These are phyloP conservation scores for Pygocentrus nattereri DNA, from an alignment of 2,797 vertebrate species.

Conservation along the genomic window DNA sequence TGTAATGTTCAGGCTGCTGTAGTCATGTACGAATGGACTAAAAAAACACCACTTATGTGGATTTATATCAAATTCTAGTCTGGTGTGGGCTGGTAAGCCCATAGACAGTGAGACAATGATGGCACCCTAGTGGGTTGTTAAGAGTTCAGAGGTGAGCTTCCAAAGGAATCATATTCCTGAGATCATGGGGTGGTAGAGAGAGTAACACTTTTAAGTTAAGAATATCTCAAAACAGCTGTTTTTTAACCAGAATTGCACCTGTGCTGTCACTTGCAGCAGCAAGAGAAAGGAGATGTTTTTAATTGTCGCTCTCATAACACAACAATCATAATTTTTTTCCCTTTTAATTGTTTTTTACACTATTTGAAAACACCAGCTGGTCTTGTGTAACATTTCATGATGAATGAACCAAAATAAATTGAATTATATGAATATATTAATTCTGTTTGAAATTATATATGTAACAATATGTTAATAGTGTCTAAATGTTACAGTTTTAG, in stretches of 20 bases:
- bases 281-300: neutral
- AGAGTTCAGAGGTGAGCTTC: conserved; percentile 26
- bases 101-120: neutral
- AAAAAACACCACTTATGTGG: neutral
- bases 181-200: neutral
- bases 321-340: neutral
- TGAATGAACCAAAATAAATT: neutral
- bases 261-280: neutral
- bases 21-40: neutral
- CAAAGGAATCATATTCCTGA: conserved; percentile 10
- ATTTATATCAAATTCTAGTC: neutral
- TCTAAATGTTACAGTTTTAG: no score
- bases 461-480: no score
- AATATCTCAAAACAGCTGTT: neutral
- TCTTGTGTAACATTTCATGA: neutral
- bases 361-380: neutral
- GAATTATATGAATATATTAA: no score
- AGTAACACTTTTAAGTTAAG: neutral
- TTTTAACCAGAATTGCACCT: no score
- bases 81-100: neutral
- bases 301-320: neutral
- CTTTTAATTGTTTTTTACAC: neutral
- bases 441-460: no score
- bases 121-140: neutral
- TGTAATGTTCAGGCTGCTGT: neutral